These are phyloP conservation scores for Hypolimnas misippus DNA, from an alignment of 2,888 invertebrate species.

Conservation along the genomic window DNA sequence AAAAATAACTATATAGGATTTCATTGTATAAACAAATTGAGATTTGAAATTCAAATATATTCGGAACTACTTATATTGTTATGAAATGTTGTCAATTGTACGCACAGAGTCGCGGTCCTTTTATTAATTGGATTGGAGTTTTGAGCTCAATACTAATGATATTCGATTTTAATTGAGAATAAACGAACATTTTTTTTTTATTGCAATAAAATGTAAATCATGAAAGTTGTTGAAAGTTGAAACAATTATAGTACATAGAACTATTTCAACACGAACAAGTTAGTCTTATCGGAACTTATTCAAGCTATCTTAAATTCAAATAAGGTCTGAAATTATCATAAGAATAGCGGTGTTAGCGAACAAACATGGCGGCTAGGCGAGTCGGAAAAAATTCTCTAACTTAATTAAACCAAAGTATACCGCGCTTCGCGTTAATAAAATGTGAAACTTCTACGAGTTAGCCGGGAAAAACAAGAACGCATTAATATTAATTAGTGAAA, in stretches of 20 bases:
- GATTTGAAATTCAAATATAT: conserved; percentile 19
- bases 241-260: conserved; percentile 10
- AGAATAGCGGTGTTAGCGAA: conserved; percentile 56
- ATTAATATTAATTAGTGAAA: not conserved
- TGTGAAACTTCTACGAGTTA: conserved; percentile 4
- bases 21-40: conserved; percentile 13
- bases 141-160: not conserved
- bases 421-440: not conserved
- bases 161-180: conserved; percentile 1
- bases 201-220: conserved; percentile 5
- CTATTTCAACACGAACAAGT: conserved; percentile 30
- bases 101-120: not conserved
- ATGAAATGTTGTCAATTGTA: conserved; percentile 6
- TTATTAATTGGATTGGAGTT: not conserved
- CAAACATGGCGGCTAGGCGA: conserved; percentile 50
- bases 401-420: conserved; percentile 53
- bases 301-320: conserved; percentile 56
- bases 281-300: conserved; percentile 46
- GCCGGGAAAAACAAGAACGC: not conserved
- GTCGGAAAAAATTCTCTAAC: conserved; percentile 53
- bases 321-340: conserved; percentile 61
- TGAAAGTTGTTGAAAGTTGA: conserved; percentile 4
- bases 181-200: not conserved
- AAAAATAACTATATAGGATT: conserved; percentile 32
- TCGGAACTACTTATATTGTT: conserved; percentile 15